Base-by-base conservation (phyloP, 1,140 invertebrate genomes). In the Aporrectodea caliginosa region DNA sequence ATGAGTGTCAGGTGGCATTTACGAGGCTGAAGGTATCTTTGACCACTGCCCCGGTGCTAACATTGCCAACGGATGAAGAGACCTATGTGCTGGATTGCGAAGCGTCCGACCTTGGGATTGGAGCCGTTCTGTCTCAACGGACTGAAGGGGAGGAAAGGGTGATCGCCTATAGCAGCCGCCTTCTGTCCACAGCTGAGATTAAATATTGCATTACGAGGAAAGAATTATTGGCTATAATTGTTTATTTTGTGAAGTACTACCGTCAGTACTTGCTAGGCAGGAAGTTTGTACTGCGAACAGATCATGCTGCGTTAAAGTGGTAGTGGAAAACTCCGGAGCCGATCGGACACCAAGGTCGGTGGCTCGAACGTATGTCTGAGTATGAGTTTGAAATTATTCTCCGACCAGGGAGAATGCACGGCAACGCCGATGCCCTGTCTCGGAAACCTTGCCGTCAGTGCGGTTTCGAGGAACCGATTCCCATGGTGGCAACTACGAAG, bases 31-130 rank as follows among this genome's bases (percentile, higher is more conserved):
- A 78, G n/a, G 73, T 35, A 30, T 27, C n/a, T 12, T 34, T 82
- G 27, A 73, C 16, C 29, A 77, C 33, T 29, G 31, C 77, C 16
- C 78, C 80, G 29, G 35, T 82, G 14, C 34, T 82, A 16, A 30
- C 73, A 43, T 84, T 83, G 73, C 85, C 86, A 27, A 82, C 87
- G 81, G 84, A 84, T 58, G 75, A 71, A 1, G 80, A 86, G 81
- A 82, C 81, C 0, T 88, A 88, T 69, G 86, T 86, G 1, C 80
- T 89, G 1, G 85, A 88, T 69, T 88, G 87, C 0, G 90, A 90
- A 83, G 88, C 88, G 31, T 86, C 84, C 70, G 84, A 87, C 12
- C 81, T 83, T 80, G 86, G 86, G n/a, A 82, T 89, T 58, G 87
- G 86, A 12, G 88, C 85, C 33, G 85, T 88, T 2, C 75, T 90